phyloP scores from a whole-genome alignment of 2,888 invertebrate genomes.

The Polylopha cassiicola region DNA sequence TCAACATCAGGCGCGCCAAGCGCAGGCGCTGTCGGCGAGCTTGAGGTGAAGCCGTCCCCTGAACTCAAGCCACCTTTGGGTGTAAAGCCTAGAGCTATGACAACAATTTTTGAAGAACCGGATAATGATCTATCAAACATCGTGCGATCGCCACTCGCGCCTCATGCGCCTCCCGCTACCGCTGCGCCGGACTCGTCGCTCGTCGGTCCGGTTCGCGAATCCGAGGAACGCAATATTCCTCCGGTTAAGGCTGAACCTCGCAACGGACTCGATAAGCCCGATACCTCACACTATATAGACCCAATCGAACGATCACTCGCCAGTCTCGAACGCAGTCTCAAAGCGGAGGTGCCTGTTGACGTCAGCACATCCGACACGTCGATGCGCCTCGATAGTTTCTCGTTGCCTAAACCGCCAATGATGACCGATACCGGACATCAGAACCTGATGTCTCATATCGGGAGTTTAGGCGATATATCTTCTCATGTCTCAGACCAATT shows the following conservation, averaged over 20 bases:
- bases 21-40: constrained; percentile 30
- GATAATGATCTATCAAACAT: constrained; percentile 17
- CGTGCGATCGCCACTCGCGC: constrained; percentile 38
- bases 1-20: constrained; percentile 24
- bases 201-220: constrained; percentile 40
- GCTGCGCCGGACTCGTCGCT: constrained; percentile 49
- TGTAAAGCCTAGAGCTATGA: constrained; percentile 41
- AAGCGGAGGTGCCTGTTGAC: constrained; percentile 76
- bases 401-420: constrained; percentile 57
- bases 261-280: constrained; percentile 66
- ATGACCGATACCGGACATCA: constrained; percentile 60
- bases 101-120: constrained; percentile 27
- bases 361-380: constrained; percentile 68
- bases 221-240: constrained; percentile 45
- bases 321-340: constrained; percentile 80
- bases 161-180: constrained; percentile 33
- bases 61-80: constrained; percentile 26
- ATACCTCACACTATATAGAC: constrained; percentile 76
- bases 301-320: constrained; percentile 84
- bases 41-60: constrained; percentile 27
- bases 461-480: constrained; percentile 58
- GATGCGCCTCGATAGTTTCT: constrained; percentile 68
- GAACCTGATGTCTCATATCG: constrained; percentile 65
- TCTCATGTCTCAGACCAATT: constrained; percentile 58
- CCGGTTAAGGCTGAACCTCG: constrained; percentile 50